Conservation (phyloP, 2,113 vertebrate species). For the Casuarius casuarius region DNA sequence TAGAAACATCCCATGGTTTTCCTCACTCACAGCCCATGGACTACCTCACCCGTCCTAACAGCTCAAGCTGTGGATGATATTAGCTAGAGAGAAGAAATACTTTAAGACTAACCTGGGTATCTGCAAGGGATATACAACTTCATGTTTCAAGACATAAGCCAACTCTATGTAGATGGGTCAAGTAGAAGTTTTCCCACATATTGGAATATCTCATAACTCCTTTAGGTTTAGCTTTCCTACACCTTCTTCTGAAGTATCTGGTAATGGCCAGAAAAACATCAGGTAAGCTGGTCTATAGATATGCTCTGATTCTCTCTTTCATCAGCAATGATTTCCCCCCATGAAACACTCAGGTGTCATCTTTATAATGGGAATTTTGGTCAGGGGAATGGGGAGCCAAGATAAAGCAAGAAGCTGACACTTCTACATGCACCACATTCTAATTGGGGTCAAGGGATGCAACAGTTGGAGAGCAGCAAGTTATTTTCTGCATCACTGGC, state of each 20-base stretch:
- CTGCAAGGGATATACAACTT: neutral
- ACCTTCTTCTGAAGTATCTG: neutral
- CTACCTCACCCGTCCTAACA: neutral
- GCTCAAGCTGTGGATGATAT: neutral
- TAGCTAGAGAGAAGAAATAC: neutral
- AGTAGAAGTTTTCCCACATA: neutral
- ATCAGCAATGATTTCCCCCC: slow-evolving; percentile 31
- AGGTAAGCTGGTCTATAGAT: neutral
- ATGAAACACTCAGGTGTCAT: slow-evolving; percentile 58
- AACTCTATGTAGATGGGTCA: neutral
- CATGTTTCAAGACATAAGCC: neutral
- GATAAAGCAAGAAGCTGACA: slow-evolving; percentile 19
- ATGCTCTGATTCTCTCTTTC: neutral
- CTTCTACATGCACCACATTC: slow-evolving; percentile 64
- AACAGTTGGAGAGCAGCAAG: slow-evolving; percentile 46
- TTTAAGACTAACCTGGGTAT: neutral
- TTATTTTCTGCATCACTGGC: slow-evolving; percentile 52
- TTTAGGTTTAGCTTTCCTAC: neutral
- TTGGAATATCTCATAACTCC: neutral
- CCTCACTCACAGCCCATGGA: neutral
- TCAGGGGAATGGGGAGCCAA: neutral
- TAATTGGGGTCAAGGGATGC: slow-evolving; percentile 67
- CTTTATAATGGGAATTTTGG: slow-evolving; percentile 62
- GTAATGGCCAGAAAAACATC: neutral
- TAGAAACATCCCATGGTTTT: neutral